A percentile compares a stretch with the other conserved stretches of the same genome.
Evolutionary conservation across 1,140 invertebrate species (phyloP).

Genomic region (Euwallacea similis): DNA sequence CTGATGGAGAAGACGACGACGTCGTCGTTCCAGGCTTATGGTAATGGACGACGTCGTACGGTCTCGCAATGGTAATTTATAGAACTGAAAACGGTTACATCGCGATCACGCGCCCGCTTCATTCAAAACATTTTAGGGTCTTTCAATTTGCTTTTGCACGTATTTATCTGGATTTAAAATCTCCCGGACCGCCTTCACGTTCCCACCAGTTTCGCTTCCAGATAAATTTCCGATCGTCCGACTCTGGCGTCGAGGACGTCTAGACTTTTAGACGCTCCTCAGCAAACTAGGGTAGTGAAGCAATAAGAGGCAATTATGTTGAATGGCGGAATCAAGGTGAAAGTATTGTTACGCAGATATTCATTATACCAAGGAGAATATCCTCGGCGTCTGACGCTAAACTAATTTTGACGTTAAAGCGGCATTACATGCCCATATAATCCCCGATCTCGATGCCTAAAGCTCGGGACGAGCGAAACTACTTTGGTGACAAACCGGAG

Average conservation of each 20-base stretch:
- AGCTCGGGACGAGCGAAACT: conserved; percentile 24
- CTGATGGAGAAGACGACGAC: not conserved
- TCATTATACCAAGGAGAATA: too few species aligned
- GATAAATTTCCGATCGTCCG: not conserved
- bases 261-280: conserved; percentile 9
- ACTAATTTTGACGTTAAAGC: conserved; percentile 4
- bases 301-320: too few species aligned
- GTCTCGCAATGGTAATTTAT: conserved; percentile 40
- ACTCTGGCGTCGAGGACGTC: conserved; percentile 8
- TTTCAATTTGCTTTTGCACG: conserved; percentile 7
- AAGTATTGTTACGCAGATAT: too few species aligned
- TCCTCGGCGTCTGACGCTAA: too few species aligned
- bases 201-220: not conserved
- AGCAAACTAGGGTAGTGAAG: not conserved
- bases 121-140: conserved; percentile 9
- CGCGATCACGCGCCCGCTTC: conserved; percentile 12
- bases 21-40: conserved; percentile 37
- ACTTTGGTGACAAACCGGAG: conserved; percentile 32
- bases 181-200: not conserved
- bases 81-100: conserved; percentile 24
- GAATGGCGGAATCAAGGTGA: too few species aligned
- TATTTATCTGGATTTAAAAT: conserved; percentile 2
- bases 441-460: conserved; percentile 20
- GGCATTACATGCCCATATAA: conserved; percentile 16
- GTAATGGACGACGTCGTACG: conserved; percentile 38